Base-by-base conservation (phyloP, 1,140 invertebrate species). In the Lasaia peninsularis region DNA sequence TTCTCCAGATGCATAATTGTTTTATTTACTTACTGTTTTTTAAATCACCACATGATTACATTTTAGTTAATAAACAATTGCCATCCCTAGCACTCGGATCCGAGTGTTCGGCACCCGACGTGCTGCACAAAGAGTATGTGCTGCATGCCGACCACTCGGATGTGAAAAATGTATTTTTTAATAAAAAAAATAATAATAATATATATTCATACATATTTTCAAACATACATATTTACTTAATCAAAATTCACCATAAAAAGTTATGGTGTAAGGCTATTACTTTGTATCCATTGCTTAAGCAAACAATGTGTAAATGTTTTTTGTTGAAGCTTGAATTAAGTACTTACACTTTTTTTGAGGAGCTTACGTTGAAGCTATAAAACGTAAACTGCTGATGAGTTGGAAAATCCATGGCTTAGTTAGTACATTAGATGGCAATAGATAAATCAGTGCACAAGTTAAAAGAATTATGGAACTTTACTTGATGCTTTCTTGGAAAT, bases 111-210 rank as follows among this genome's bases (percentile, higher is more conserved):
- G 52, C 52, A 58, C 52, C 49, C 9, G 24, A 51, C 56, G 37
- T 44, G 57, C 62, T 63, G 24, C n/a, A n/a, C n/a, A n/a, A n/a
- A n/a, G n/a, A n/a, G n/a, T n/a, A 24, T 24, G 24, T 24, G 24
- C 24, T 56, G 37, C n/a, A n/a, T 63, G 61, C 62, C 62, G 37
- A 56, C 24, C 62, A 63, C 62, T 63, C 57, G 62, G 57, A 59
- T 63, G 52, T 56, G 56, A 59, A 59, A 58, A 58, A 58, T 44
- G 56, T 52, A 28, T 58, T 51, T 59, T 51, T 63, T 56, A 18
- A 50, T 62, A 31, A 54, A 35, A n/a, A n/a, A 35, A 35, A 35
- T 34, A 60, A 59, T 59, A 59, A 44, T 40, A 59, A 59, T 57
- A 60, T 37, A 56, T 21, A 52, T 62, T 56, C 49, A 62, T 61